Base-by-base conservation (phyloP, 2,888 invertebrate species). In the Ormyrus labotus region DNA sequence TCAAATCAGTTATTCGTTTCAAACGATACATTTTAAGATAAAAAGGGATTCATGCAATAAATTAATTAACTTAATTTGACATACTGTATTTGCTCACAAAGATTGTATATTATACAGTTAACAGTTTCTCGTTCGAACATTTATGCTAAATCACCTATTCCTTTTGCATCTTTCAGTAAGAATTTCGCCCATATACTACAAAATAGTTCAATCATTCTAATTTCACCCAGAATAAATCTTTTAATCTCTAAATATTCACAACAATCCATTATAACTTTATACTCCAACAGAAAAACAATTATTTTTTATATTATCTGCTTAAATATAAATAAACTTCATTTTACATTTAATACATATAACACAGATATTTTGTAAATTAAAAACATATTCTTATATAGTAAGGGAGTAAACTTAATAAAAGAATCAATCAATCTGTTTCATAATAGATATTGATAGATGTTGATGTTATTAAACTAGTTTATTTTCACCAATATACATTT, bases 41-140 rank as follows among this genome's bases (percentile, higher is more conserved):
- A 34, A 34, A 34, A 34, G 34, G 34, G 34, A 34, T 34, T 34
- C 34, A 34, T 34, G 34, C 57, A 57, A 73, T 47, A 13, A 68
- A 60, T 11, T 7, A 4, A 77, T 60, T 13, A 10, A 10, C 57
- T 70, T 63, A 19, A 55, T 61, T 71, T 71, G 81, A 72, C 77
- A 50, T 61, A 67, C 19, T 80, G 61, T 81, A 78, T 81, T 73
- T 78, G 48, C 48, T 78, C 61, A 81, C 77, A 81, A 61, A 73
- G 72, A 72, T 71, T 61, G 47, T 34, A 34, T 81, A 61, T 81
- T 78, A 73, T 81, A 81, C 73, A 81, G 67, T 34, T 34, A 2
- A 34, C 63, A 34, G 51, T 57, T 57, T 58, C 5, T 61, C 67
- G 53, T 68, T 55, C 61, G 61, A 48, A 2, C 48, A 47, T 34